A percentile compares a stretch with the other conserved stretches of the same genome.
Evolutionary conservation across 2,797 vertebrate genomes (phyloP).

Genomic region (Botia kubotai): DNA sequence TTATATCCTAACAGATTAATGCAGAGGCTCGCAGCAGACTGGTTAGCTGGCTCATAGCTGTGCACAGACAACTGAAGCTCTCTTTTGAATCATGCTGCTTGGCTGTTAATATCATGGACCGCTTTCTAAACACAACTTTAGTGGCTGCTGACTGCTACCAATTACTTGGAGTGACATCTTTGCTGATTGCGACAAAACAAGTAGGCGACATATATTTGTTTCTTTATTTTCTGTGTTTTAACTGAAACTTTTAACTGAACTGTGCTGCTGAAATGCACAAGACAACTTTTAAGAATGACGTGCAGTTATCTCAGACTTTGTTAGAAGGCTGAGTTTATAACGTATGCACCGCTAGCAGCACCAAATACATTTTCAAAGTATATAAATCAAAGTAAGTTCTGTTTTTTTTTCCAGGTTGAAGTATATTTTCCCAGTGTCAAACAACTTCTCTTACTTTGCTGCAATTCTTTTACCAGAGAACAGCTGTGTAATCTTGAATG

Average conservation of each 20-base stretch:
- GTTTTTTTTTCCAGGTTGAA: conserved; percentile 82
- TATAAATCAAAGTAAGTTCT: background rate
- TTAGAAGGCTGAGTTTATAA: too few species aligned
- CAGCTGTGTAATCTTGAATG: conserved; percentile 94
- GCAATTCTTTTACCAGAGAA: conserved; percentile 84
- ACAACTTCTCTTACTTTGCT: conserved; percentile 88
- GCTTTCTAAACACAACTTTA: conserved; percentile 87
- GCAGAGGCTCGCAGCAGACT: conserved; percentile 88
- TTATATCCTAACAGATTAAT: conserved; percentile 77
- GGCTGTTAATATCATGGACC: conserved; percentile 89
- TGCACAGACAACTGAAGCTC: conserved; percentile 84
- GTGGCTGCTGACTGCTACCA: conserved; percentile 95
- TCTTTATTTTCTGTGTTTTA: background rate
- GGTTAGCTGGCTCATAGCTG: conserved; percentile 92
- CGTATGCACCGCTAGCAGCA: too few species aligned
- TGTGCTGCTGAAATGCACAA: too few species aligned
- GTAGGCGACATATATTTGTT: conserved; percentile 68
- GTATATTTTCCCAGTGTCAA: conserved; percentile 85
- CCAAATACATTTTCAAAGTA: background rate
- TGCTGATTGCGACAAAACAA: conserved; percentile 92
- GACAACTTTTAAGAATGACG: too few species aligned
- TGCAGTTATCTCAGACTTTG: too few species aligned
- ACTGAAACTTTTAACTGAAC: background rate
- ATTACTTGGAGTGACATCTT: conserved; percentile 87
- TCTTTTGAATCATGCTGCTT: conserved; percentile 93